These are phyloP conservation scores for Ctenodactylus gundi DNA, from an alignment of 2,113 vertebrate genomes.

Conservation along the genomic window DNA sequence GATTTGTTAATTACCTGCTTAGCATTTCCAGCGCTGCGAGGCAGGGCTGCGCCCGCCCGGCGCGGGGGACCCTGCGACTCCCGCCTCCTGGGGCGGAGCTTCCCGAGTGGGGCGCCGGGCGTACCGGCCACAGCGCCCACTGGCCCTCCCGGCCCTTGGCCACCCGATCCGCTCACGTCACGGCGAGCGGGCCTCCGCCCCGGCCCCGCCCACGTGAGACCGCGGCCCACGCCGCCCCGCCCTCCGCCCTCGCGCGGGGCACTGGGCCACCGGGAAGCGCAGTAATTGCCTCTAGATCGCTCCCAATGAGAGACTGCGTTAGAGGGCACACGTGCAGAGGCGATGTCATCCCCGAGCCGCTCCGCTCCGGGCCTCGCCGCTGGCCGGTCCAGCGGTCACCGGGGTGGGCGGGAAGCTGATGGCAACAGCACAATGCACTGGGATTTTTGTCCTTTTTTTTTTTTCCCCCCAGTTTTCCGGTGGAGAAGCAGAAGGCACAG, in stretches of 20 bases:
- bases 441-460: not conserved
- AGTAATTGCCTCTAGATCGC: conserved; percentile 57
- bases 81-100: conserved; percentile 61
- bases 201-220: not conserved
- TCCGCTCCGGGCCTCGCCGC: no score
- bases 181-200: not conserved
- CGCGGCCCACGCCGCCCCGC: not conserved
- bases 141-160: no score
- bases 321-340: conserved; percentile 40
- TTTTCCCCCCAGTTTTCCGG: not conserved
- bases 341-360: conserved; percentile 43
- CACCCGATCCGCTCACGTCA: not conserved
- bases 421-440: not conserved
- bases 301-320: conserved; percentile 68
- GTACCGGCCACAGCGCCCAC: no score
- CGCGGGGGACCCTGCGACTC: conserved; percentile 75
- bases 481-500: fast-evolving
- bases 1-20: conserved; percentile 87
- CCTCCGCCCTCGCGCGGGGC: conserved; percentile 14
- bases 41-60: conserved; percentile 62
- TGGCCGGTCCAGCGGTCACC: no score
- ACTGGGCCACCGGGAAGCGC: conserved; percentile 58
- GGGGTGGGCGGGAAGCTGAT: not conserved
- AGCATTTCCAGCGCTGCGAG: conserved; percentile 80
- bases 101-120: no score